These are phyloP conservation scores for Oncorhynchus keta DNA, from an alignment of 2,113 vertebrate genomes.

Conservation along the genomic window DNA sequence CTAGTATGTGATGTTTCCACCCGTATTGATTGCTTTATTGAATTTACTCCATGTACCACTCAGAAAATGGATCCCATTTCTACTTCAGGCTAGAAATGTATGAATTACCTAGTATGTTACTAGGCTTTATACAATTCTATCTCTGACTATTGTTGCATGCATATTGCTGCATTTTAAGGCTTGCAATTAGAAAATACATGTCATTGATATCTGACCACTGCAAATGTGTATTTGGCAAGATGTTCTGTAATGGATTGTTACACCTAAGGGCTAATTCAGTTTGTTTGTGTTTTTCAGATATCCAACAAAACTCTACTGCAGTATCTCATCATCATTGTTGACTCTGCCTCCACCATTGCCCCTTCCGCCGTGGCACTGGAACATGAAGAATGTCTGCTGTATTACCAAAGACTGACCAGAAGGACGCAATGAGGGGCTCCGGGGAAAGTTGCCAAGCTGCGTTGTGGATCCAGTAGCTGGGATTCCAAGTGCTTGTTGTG, in stretches of 20 bases:
- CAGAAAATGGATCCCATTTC: constrained; percentile 39
- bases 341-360: constrained; percentile 19
- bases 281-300: constrained; percentile 57
- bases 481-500: constrained; percentile 48
- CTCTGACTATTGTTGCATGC: not conserved
- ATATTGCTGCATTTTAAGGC: not conserved
- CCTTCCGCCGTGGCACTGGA: constrained; percentile 41
- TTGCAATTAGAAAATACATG: no score
- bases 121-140: no score
- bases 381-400: constrained; percentile 62
- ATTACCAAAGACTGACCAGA: constrained; percentile 68
- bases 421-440: constrained; percentile 64
- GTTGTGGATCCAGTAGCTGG: constrained; percentile 72
- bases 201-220: no score
- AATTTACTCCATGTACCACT: constrained; percentile 38
- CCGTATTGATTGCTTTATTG: constrained; percentile 56
- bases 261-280: constrained; percentile 25
- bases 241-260: not conserved
- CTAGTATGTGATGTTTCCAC: constrained; percentile 33
- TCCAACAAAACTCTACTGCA: constrained; percentile 16
- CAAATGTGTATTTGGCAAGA: not conserved
- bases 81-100: constrained; percentile 38
- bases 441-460: constrained; percentile 64
- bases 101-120: not conserved
- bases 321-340: not conserved